Percentiles rank a stretch among this genome's conserved stretches.
Evolutionary conservation across 2,797 vertebrate species (phyloP).

Genomic region (Falco novaeseelandiae): DNA sequence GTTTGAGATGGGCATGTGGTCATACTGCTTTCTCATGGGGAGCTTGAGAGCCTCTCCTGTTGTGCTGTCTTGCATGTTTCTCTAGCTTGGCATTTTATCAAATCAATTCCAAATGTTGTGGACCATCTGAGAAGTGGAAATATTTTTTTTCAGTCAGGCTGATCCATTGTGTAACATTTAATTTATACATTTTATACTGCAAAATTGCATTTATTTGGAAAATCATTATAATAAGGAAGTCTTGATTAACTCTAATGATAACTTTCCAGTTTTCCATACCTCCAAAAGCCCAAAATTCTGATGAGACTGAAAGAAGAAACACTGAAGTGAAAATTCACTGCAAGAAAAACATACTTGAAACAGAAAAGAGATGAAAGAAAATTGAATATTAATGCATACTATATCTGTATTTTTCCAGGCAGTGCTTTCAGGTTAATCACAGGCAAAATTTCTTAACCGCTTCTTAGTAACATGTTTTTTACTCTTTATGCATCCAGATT

Average conservation of each 20-base stretch:
- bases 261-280: not conserved
- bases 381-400: not conserved
- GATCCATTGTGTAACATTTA: not conserved
- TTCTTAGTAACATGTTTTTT: not conserved
- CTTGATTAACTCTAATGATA: not conserved
- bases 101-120: not conserved
- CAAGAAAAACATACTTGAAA: not conserved
- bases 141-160: not conserved
- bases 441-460: not conserved
- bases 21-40: not conserved
- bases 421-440: not conserved
- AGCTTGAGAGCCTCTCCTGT: not conserved
- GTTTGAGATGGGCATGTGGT: not conserved
- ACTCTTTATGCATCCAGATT: not conserved
- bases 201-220: not conserved
- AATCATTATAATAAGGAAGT: not conserved
- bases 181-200: not conserved
- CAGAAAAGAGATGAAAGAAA: not conserved
- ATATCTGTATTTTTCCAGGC: not conserved
- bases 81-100: not conserved
- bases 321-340: not conserved
- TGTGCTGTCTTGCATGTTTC: rapidly evolving
- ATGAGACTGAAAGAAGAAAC: not conserved
- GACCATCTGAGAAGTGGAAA: not conserved
- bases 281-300: not conserved